Base-by-base conservation (phyloP, 2,113 vertebrate species). In the Colistium nudipinnis region DNA sequence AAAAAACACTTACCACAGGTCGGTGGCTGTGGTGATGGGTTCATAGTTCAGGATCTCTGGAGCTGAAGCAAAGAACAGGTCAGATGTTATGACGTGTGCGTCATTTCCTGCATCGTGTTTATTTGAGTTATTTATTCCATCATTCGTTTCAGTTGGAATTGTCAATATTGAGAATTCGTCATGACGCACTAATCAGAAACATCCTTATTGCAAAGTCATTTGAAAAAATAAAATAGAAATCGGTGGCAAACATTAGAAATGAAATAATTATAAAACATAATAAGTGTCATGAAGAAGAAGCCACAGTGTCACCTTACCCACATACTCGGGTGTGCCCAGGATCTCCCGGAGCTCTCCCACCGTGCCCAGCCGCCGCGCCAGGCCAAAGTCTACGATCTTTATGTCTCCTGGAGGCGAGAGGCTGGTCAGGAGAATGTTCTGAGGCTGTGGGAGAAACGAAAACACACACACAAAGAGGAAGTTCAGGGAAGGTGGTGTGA, bases 21-120 rank as follows among this genome's bases (percentile, higher is more conserved):
- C 97, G 45, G 96, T 94, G n/a, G 96, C 94, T 48, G 96, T 98
- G n/a, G 96, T 97, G 89, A 99, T 97, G 5, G 97, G 97, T 81
- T 99, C 97, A n/a, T 98, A 99, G 75, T 96, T 97, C 61, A 99
- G 91, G 66, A 99, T 94, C 92, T 99, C 97, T 79, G 97, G 97
- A 84, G 97, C 97, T 99, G 82, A 57, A 89, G 33, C 20, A 27
- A 33, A 70, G 30, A 57, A 45, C 14, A 54, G 56, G 19, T 45
- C 53, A 66, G 27, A 0, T 3, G 31, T 48, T 9, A 54, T 66
- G 0, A 14, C 24, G 17, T 22, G 25, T 6, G 12, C n/a, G 8
- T 44, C 11, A 41, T 41, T 28, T 51, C 17, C 20, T 10, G 19
- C 25, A 35, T n/a, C 6, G 6, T 57, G 14, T 38, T 49, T 20